These are phyloP conservation scores for Phataginus tetradactyla DNA, from an alignment of 2,797 vertebrate genomes.

Conservation along the genomic window DNA sequence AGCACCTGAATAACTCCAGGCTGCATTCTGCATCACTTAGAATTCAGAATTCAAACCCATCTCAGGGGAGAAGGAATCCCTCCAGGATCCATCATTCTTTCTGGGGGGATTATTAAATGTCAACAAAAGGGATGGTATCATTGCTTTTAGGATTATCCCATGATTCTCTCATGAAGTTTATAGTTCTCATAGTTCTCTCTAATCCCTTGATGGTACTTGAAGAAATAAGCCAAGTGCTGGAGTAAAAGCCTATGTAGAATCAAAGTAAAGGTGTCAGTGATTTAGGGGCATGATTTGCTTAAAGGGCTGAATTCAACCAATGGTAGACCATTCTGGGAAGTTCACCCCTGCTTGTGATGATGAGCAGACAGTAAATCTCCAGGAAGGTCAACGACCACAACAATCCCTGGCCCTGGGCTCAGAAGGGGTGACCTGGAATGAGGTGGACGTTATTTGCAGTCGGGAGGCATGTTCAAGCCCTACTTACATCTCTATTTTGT, in stretches of 20 bases:
- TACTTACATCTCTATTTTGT: background rate
- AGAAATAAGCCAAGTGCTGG: background rate
- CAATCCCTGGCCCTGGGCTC: background rate
- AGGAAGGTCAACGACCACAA: background rate
- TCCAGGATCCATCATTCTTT: background rate
- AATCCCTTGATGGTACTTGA: background rate
- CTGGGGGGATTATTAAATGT: background rate
- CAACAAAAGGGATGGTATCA: background rate
- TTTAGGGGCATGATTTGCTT: background rate
- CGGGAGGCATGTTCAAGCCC: background rate
- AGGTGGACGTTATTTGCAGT: background rate
- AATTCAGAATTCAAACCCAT: background rate
- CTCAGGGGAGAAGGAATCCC: background rate
- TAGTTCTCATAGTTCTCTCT: background rate
- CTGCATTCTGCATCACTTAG: background rate
- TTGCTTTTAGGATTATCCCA: background rate
- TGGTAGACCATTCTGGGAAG: background rate
- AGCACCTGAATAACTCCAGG: background rate
- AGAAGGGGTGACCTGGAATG: background rate
- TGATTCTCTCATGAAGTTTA: background rate
- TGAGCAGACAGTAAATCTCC: background rate
- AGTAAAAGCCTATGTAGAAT: background rate
- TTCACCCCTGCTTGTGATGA: background rate
- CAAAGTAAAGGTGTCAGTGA: background rate
- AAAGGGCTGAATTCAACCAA: background rate